phyloP scores from a whole-genome alignment of 2,113 vertebrate genomes.

The Ceyx cyanopectus region DNA sequence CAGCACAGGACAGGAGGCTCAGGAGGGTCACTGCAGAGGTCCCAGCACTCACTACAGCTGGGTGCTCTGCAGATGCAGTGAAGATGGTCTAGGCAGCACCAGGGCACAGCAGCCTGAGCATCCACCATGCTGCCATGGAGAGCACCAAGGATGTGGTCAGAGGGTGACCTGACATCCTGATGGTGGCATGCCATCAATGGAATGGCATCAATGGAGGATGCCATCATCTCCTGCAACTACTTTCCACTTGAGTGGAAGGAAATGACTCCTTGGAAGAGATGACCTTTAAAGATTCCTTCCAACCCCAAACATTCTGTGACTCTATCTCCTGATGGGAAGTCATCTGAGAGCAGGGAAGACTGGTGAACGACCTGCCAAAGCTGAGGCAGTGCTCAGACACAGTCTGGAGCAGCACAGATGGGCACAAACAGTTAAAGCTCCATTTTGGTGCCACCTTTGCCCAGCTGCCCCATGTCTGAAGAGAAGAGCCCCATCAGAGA shows the following conservation, averaged over 20 bases:
- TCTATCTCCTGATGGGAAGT: background rate
- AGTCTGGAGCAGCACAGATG: background rate
- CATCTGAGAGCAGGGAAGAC: background rate
- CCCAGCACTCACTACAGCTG: background rate
- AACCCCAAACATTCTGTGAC: background rate
- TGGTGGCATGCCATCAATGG: background rate
- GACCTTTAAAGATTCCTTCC: background rate
- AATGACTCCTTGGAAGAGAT: background rate
- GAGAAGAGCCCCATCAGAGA: background rate
- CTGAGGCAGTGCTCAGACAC: background rate
- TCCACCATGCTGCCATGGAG: accelerated
- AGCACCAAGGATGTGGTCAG: background rate
- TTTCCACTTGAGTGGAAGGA: background rate
- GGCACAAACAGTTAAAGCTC: accelerated
- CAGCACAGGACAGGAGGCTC: accelerated
- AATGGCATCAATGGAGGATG: too few relatives aligned
- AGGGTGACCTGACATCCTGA: accelerated
- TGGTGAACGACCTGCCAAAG: background rate
- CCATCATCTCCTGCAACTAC: background rate
- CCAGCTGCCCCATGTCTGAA: accelerated
- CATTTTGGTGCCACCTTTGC: background rate
- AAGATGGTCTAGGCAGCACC: background rate
- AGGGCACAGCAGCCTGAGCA: background rate
- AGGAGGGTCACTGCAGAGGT: background rate
- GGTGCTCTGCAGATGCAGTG: background rate